Evolutionary conservation across 2,113 vertebrate genomes (phyloP).

Genomic region (Phocoena phocoena): DNA sequence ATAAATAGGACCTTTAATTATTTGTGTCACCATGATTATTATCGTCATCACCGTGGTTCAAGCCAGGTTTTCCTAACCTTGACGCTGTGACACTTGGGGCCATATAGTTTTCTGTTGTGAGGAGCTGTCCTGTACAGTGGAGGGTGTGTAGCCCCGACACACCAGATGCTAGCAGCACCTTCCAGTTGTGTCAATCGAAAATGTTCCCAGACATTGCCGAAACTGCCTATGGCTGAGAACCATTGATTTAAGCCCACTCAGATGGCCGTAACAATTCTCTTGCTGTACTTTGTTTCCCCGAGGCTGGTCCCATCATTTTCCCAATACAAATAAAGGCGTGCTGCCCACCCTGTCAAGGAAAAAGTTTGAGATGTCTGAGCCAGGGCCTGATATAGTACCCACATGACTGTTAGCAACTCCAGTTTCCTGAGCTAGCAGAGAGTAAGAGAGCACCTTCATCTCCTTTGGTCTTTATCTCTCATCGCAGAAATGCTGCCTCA

Average conservation of each 20-base stretch:
- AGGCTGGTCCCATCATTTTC: not conserved
- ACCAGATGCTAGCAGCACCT: not conserved
- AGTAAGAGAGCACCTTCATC: fast-evolving
- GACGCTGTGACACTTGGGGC: fast-evolving
- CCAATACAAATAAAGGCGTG: not conserved
- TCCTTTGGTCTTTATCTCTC: not conserved
- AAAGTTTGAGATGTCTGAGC: not conserved
- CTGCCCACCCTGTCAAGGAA: not conserved
- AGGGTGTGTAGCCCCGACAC: fast-evolving
- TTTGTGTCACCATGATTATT: fast-evolving
- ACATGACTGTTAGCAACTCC: not conserved
- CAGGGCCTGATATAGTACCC: not conserved
- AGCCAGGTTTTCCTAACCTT: not conserved
- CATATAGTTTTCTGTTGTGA: fast-evolving
- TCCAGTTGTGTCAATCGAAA: not conserved
- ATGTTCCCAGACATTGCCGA: not conserved
- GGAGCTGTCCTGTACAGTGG: fast-evolving
- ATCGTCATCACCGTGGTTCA: fast-evolving
- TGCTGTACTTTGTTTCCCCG: not conserved
- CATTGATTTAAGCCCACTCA: not conserved
- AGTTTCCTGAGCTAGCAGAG: not conserved
- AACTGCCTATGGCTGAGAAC: not conserved
- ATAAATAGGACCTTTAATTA: not conserved
- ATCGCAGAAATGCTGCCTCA: not conserved
- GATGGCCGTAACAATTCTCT: not conserved